A percentile compares a stretch with the other conserved stretches of the same genome.
These are phyloP conservation scores for Lagodon rhomboides DNA, from an alignment of 2,797 vertebrate species.

Conservation along the genomic window DNA sequence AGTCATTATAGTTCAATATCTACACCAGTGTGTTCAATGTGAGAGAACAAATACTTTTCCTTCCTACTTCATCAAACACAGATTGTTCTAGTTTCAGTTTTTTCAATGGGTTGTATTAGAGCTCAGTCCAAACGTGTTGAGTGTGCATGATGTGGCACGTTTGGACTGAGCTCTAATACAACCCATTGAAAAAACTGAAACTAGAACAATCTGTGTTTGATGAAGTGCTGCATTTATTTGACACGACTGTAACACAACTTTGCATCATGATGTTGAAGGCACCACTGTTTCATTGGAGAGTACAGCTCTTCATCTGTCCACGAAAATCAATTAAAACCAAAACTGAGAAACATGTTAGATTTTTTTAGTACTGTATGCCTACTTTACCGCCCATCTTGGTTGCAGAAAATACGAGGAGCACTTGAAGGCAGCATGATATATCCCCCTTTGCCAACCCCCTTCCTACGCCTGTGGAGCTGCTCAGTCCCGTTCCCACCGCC, in stretches of 20 bases:
- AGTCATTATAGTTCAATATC: not conserved
- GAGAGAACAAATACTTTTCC: not conserved
- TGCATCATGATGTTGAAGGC: not conserved
- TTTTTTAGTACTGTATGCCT: not conserved
- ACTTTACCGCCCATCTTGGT: not conserved
- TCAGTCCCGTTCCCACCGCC: constrained; percentile 1
- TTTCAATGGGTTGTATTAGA: too few species aligned
- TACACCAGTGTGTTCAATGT: not conserved
- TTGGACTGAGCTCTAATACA: not conserved
- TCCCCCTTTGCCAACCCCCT: constrained; percentile 46
- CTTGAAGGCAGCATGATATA: constrained; percentile 48
- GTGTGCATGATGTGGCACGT: not conserved
- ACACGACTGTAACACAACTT: not conserved
- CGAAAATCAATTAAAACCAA: not conserved
- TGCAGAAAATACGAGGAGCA: constrained; percentile 9
- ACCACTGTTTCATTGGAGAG: not conserved
- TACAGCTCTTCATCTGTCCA: not conserved
- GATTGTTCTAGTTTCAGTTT: not conserved
- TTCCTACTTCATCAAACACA: not conserved
- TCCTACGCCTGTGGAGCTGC: constrained; percentile 26
- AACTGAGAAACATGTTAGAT: not conserved
- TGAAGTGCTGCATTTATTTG: not conserved
- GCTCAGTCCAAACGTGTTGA: not conserved
- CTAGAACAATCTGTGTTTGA: not conserved
- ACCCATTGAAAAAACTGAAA: not conserved